Base-by-base conservation (phyloP, 2,888 invertebrate genomes). In the Drosophila pegasa region DNA sequence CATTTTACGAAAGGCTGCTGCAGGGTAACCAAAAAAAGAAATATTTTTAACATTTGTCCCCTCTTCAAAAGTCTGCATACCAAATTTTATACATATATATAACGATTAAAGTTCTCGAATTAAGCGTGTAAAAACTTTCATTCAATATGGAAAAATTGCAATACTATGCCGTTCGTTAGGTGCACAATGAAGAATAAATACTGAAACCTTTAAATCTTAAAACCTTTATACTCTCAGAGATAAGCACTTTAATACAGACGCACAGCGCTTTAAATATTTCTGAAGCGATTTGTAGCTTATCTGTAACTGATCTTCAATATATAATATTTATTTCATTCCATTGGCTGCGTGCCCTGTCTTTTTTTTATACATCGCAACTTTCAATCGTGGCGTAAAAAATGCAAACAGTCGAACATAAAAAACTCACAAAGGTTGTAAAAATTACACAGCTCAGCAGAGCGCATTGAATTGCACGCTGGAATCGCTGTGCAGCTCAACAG, bases 391-490 rank as follows among this genome's bases (percentile, higher is more conserved):
- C 16, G 3, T 50, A 22, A 12, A 50, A 35, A 50, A 35, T 25
- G 35, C 47, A 48, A 48, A 27, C 31, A 31, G 35, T 10, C 16
- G 22, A 25, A 29, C 9, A 41, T 12, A 37, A 40, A 52, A 20
- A 51, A 18, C 14, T 9, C 20, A 31, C 29, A 71, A 71, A 47
- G 48, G 50, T 58, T 38, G 38, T 31, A 57, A 37, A 74, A 55
- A 61, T 62, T 59, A 58, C 45, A 56, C 57, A 72, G 73, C 47
- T 72, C 73, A 74, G 25, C 61, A 40, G 66, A 52, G 61, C 73
- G 61, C 55, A 62, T 61, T 72, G 33, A 77, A 76, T 70, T 43
- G 63, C 72, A 57, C 29, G 20, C 18, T 37, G 22, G 29, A 52
- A 52, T 56, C 52, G 40, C 25, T 55, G 38, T 51, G 35, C 40